Conservation (phyloP, 2,888 invertebrate genomes). For the Drosophila longiperda region DNA sequence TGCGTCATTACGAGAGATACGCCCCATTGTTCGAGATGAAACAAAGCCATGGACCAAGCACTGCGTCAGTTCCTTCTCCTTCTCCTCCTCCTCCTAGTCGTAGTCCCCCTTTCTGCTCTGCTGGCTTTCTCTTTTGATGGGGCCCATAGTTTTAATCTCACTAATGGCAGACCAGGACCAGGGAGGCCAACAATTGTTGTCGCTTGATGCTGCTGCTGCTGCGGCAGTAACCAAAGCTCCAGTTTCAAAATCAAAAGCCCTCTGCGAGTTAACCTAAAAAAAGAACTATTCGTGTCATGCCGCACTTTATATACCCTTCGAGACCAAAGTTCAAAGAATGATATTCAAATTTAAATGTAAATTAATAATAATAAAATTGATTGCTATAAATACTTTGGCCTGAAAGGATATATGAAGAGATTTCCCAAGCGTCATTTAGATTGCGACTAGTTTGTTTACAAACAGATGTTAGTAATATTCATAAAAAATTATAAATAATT, state of each 20-base stretch:
- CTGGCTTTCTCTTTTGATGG: conserved; percentile 11
- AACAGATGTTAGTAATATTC: background rate
- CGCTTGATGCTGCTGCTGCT: conserved; percentile 19
- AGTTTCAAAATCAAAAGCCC: conserved; percentile 38
- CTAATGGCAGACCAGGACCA: conserved; percentile 63
- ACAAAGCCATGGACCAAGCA: conserved; percentile 55
- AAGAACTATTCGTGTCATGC: background rate
- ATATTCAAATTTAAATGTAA: background rate
- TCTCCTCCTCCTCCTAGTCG: background rate
- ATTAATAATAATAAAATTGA: too few relatives aligned
- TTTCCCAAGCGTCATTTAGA: background rate
- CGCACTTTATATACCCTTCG: background rate
- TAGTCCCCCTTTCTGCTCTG: background rate
- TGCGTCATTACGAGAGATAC: conserved; percentile 75
- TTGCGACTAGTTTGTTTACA: background rate
- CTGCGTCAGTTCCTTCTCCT: conserved; percentile 50
- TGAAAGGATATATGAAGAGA: too few relatives aligned
- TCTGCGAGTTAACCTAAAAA: conserved; percentile 15
- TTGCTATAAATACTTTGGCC: too few relatives aligned
- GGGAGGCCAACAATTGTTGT: conserved; percentile 40
- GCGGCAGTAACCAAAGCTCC: conserved; percentile 7
- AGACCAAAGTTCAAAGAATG: background rate
- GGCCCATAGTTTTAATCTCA: conserved; percentile 76
- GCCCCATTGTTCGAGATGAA: conserved; percentile 65
- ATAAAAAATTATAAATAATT: too few relatives aligned